Base-by-base conservation (phyloP, 2,888 invertebrate species). In the Clusia tigrina region DNA sequence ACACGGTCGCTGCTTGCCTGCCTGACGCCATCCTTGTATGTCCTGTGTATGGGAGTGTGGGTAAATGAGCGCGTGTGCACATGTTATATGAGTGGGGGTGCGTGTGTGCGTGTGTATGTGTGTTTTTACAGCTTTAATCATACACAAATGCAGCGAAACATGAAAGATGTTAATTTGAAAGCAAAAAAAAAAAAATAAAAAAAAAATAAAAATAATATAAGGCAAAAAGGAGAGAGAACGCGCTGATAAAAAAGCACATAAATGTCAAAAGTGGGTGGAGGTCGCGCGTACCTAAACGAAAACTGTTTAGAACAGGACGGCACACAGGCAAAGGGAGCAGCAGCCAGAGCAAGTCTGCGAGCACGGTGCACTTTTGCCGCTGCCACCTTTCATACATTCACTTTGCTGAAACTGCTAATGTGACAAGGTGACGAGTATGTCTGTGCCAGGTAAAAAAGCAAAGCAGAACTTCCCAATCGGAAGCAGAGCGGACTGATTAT, bases 361-460 rank as follows among this genome's bases (percentile, higher is more conserved):
- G n/a, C n/a, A 25, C 17, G 58, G 12, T 51, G 51, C 32, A 32
- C 2, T 51, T 51, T 24, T 38, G 32, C 12, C 32, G 18, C 22
- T 48, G 20, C 48, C 48, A 22, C 48, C 24, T 60, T 24, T 48
- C 26, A 42, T 52, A 37, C 52, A 57, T 38, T 26, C 38, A 56
- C 56, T 53, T 59, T 26, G 60, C 55, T 60, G 53, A 46, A 63
- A 60, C 63, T 63, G 59, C 60, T 63, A 60, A 63, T 59, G 42
- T 46, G 60, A 53, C 48, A 57, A 60, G 63, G 57, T 52, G 63
- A 63, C 24, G 54, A 60, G 60, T 56, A 46, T 60, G 63, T 56
- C n/a, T 15, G 42, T n/a, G n/a, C 9, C 42, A 42, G 42, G n/a
- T 42, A 17, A 42, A n/a, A 3, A 6, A 6, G n/a, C n/a, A n/a